Conservation (phyloP, 2,888 invertebrate genomes). For the Cantharis lateralis region DNA sequence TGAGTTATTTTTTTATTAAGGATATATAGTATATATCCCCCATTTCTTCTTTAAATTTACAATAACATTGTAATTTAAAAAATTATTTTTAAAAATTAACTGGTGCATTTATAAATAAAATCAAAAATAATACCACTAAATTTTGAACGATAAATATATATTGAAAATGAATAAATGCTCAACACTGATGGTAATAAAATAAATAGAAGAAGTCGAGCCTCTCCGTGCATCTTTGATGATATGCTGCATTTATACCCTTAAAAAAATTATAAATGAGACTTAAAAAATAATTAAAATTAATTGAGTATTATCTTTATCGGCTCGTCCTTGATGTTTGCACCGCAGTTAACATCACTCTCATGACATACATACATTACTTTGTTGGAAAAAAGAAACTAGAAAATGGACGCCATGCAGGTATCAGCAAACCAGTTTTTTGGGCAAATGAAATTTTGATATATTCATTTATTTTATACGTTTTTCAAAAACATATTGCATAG, state of each 20-base stretch:
- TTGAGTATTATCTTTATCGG: background rate
- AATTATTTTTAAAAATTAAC: no score
- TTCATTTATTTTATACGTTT: background rate
- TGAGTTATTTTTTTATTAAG: no score
- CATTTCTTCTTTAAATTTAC: no score
- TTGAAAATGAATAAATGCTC: no score
- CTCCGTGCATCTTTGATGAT: background rate
- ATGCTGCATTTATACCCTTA: background rate
- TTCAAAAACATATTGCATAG: background rate
- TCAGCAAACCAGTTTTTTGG: conserved; percentile 19
- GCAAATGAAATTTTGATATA: conserved; percentile 15
- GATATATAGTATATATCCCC: no score
- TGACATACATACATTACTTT: conserved; percentile 28
- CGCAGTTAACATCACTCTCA: conserved; percentile 16
- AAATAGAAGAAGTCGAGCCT: background rate
- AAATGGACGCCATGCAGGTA: conserved; percentile 9
- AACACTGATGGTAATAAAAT: background rate
- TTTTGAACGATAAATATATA: no score
- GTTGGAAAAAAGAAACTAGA: conserved; percentile 7
- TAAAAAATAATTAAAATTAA: no score
- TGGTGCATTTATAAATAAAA: no score
- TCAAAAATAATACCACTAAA: no score
- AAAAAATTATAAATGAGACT: background rate
- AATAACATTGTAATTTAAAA: no score
- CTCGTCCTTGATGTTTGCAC: conserved; percentile 18